Evolutionary conservation across 2,797 vertebrate genomes (phyloP).

Genomic region (Poeciliopsis infans): DNA sequence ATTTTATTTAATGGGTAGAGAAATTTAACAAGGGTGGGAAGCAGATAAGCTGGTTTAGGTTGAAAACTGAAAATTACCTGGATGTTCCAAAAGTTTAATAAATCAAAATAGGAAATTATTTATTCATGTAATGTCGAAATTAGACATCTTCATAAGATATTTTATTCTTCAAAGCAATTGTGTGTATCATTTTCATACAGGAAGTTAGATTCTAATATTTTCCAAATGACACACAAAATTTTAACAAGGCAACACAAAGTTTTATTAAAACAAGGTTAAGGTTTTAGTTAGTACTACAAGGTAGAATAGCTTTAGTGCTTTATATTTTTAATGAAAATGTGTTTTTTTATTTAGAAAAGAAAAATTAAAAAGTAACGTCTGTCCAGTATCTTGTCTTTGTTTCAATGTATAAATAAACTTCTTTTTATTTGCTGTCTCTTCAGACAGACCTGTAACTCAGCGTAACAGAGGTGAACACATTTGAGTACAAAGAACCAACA

Average conservation of each 20-base stretch:
- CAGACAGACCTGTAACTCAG: slow-evolving; percentile 3
- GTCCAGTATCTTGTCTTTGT: not conserved
- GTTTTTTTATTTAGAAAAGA: not conserved
- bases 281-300: not conserved
- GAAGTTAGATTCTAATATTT: too few species aligned
- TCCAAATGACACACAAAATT: not conserved
- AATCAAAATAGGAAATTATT: not conserved
- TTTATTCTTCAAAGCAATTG: not conserved
- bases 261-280: too few species aligned
- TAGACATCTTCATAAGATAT: not conserved
- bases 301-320: not conserved
- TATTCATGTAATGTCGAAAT: not conserved
- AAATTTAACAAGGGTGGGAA: slow-evolving; percentile 29
- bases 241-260: too few species aligned
- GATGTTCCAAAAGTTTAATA: slow-evolving; percentile 25
- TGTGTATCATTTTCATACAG: not conserved
- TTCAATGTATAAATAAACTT: slow-evolving; percentile 17
- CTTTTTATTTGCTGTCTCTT: slow-evolving; percentile 7
- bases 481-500: slow-evolving; percentile 61
- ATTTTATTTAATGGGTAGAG: slow-evolving; percentile 51
- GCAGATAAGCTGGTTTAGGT: slow-evolving; percentile 30
- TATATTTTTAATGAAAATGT: not conserved
- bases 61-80: slow-evolving; percentile 13
- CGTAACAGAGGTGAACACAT: slow-evolving; percentile 19
- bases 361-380: too few species aligned